Evolutionary conservation across 2,888 invertebrate species (phyloP).

Genomic region (Sesamia inferens): DNA sequence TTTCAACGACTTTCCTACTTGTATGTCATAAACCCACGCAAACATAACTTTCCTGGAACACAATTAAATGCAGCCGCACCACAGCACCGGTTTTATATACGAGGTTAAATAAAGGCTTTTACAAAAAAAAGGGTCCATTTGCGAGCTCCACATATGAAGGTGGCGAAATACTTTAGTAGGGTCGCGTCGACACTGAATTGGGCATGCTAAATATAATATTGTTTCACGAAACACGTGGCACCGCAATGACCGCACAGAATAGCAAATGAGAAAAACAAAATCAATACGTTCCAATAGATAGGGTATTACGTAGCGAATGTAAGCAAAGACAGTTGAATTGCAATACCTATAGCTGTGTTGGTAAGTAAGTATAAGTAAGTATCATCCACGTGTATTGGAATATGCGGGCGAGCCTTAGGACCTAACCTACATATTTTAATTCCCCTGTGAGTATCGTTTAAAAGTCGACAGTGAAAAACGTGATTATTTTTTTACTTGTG

Average conservation of each 20-base stretch:
- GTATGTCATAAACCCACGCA: slow-evolving; percentile 31
- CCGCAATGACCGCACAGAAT: slow-evolving; percentile 68
- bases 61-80: slow-evolving; percentile 46
- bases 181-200: slow-evolving; percentile 54
- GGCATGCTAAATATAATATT: slow-evolving; percentile 63
- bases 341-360: slow-evolving; percentile 25
- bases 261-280: slow-evolving; percentile 71
- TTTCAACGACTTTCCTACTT: slow-evolving; percentile 11
- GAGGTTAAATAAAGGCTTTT: slow-evolving; percentile 50
- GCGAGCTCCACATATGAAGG: slow-evolving; percentile 52
- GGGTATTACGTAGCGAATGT: slow-evolving; percentile 49
- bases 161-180: slow-evolving; percentile 63
- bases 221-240: slow-evolving; percentile 72
- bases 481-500: slow-evolving; percentile 12
- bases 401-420: slow-evolving; percentile 48
- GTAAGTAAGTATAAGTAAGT: background rate
- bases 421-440: slow-evolving; percentile 59
- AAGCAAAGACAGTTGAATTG: slow-evolving; percentile 51
- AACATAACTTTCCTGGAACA: slow-evolving; percentile 37
- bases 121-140: slow-evolving; percentile 50
- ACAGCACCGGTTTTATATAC: slow-evolving; percentile 17
- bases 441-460: slow-evolving; percentile 37
- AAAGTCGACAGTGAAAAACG: slow-evolving; percentile 29
- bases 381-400: slow-evolving; percentile 38
- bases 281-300: slow-evolving; percentile 66